These are phyloP conservation scores for Rhimphoctona megacephalus DNA, from an alignment of 2,888 invertebrate genomes.

Conservation along the genomic window DNA sequence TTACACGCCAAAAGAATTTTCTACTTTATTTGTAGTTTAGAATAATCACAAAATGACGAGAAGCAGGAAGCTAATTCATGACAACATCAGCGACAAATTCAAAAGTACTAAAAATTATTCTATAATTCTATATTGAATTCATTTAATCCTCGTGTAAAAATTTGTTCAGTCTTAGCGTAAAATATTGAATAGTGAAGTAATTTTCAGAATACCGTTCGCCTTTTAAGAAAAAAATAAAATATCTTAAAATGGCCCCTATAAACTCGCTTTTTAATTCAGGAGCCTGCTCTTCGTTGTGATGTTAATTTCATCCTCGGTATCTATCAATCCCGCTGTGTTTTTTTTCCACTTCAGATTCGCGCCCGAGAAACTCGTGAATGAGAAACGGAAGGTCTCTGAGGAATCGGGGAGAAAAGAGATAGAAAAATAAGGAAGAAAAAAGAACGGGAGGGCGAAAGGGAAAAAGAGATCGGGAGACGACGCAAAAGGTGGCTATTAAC, in stretches of 20 bases:
- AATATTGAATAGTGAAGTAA: not conserved
- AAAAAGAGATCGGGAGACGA: constrained; percentile 57
- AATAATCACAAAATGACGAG: not conserved
- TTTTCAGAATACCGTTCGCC: not conserved
- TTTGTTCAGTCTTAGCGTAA: not conserved
- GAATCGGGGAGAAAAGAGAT: constrained; percentile 14
- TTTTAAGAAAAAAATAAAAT: constrained; percentile 9
- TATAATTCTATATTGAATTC: not conserved
- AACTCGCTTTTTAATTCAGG: constrained; percentile 41
- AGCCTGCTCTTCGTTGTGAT: constrained; percentile 38
- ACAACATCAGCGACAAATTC: not conserved
- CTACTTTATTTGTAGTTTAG: not conserved
- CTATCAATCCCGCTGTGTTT: constrained; percentile 40
- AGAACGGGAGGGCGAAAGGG: constrained; percentile 21
- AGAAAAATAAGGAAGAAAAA: constrained; percentile 2
- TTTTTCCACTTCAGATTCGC: constrained; percentile 51
- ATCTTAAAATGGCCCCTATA: not conserved
- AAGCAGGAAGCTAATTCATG: not conserved
- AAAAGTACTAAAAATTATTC: not conserved
- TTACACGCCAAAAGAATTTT: not conserved
- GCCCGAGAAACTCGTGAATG: constrained; percentile 63
- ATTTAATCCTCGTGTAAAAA: not conserved
- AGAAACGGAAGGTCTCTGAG: constrained; percentile 62
- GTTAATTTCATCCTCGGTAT: constrained; percentile 47
- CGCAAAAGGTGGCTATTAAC: constrained; percentile 72